A percentile compares a stretch with the other conserved stretches of the same genome.
Evolutionary conservation across 2,113 vertebrate genomes (phyloP).

Genomic region (Hippopotamus amphibius): DNA sequence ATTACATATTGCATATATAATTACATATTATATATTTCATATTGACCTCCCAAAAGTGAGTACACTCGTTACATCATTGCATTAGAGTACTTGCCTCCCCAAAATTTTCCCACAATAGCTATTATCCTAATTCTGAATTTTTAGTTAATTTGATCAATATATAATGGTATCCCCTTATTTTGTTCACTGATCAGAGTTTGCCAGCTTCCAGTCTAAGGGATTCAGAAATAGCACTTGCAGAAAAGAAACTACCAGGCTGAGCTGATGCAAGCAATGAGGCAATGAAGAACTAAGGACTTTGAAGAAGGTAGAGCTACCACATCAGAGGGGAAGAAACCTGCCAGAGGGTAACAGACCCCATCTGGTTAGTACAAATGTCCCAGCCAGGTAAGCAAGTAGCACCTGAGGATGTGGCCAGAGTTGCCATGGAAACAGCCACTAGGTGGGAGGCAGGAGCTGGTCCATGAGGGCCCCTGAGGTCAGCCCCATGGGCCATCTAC

Average conservation of each 20-base stretch:
- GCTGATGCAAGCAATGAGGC: neutral
- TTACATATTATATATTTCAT: neutral
- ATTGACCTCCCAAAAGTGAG: neutral
- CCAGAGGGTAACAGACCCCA: neutral
- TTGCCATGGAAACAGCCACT: neutral
- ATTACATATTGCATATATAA: neutral
- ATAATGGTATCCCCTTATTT: neutral
- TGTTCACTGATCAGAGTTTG: neutral
- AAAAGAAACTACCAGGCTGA: neutral
- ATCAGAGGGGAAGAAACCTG: neutral
- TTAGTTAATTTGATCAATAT: constrained; percentile 17
- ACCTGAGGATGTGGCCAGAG: neutral
- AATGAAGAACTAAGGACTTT: neutral
- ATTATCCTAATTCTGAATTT: neutral
- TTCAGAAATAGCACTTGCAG: neutral
- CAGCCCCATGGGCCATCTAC: neutral
- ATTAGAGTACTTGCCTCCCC: neutral
- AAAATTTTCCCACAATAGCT: neutral
- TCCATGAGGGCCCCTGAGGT: neutral
- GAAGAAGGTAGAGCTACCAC: neutral
- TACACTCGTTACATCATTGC: neutral
- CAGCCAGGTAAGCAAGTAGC: neutral
- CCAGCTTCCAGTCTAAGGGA: neutral
- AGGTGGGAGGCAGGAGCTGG: neutral
- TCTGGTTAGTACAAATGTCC: neutral